Conservation (phyloP, 2,797 vertebrate species). For the Coregonus suidteri region DNA sequence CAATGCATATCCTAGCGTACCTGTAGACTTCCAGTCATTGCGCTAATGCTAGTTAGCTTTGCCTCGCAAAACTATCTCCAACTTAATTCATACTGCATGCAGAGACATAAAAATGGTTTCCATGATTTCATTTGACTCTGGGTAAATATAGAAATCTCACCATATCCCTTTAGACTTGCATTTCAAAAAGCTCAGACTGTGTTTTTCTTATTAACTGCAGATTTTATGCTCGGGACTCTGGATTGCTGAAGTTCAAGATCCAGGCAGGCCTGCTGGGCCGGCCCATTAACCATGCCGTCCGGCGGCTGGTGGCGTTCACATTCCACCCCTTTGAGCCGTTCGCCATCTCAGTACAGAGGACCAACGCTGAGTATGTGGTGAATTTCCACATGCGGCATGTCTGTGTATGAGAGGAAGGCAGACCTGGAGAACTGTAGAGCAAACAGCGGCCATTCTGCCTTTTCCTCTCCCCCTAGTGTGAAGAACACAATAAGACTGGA, state of each 20-base stretch:
- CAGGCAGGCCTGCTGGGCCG: conserved; percentile 96
- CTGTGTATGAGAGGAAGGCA: conserved; percentile 76
- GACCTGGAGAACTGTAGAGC: neutral
- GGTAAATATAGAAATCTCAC: too few relatives aligned
- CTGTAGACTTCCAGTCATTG: too few relatives aligned
- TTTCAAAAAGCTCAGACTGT: neutral
- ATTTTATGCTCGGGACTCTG: conserved; percentile 96
- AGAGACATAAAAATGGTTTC: too few relatives aligned
- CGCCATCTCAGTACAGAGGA: conserved; percentile 97
- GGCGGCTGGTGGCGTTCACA: conserved; percentile 95
- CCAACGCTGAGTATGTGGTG: conserved; percentile 96
- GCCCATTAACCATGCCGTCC: conserved; percentile 91
- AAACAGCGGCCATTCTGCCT: conserved; percentile 46
- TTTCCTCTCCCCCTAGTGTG: conserved; percentile 25
- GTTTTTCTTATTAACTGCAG: conserved; percentile 61
- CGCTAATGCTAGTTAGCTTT: too few relatives aligned
- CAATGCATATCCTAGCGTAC: too few relatives aligned
- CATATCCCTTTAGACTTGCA: neutral
- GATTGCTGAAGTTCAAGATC: conserved; percentile 98
- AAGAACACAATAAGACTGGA: neutral
- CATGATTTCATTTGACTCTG: too few relatives aligned
- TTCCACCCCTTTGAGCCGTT: conserved; percentile 99
- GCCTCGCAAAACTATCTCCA: too few relatives aligned
- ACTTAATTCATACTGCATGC: too few relatives aligned
- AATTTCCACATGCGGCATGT: conserved; percentile 99